A percentile compares a stretch with the other conserved stretches of the same genome.
Evolutionary conservation across 2,797 vertebrate species (phyloP).

Genomic region (Clamator glandarius): DNA sequence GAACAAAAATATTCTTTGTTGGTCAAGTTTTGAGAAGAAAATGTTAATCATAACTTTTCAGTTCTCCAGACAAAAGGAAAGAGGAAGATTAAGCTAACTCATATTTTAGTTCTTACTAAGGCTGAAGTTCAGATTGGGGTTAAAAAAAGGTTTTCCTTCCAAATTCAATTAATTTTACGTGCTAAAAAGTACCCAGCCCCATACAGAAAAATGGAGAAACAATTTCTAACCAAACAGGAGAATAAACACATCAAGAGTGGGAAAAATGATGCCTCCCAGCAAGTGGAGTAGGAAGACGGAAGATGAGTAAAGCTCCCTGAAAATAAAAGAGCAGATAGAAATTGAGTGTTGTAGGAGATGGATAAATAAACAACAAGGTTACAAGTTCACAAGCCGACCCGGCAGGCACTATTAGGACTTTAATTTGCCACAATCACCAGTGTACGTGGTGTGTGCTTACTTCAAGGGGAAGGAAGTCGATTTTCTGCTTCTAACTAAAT

Average conservation of each 20-base stretch:
- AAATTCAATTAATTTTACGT: background rate
- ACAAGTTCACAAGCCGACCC: constrained; percentile 69
- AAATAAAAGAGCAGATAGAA: constrained; percentile 54
- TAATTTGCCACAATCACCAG: constrained; percentile 66
- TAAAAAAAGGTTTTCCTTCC: background rate
- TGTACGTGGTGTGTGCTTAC: constrained; percentile 1
- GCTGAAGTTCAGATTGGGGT: background rate
- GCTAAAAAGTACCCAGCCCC: background rate
- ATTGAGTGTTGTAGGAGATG: constrained; percentile 30
- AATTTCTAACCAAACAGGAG: constrained; percentile 49
- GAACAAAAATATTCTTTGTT: background rate
- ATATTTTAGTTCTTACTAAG: background rate
- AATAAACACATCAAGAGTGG: background rate
- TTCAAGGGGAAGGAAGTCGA: constrained; percentile 47
- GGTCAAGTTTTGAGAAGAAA: background rate
- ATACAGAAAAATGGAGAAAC: background rate
- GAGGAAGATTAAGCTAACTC: background rate
- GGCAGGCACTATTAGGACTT: constrained; percentile 67
- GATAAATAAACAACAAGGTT: constrained; percentile 70
- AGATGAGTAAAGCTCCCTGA: constrained; percentile 40
- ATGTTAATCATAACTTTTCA: background rate
- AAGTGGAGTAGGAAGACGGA: constrained; percentile 17
- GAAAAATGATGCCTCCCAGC: constrained; percentile 59
- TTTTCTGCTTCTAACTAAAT: constrained; percentile 61
- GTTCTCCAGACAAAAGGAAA: background rate